phyloP scores from a whole-genome alignment of 2,888 invertebrate species.

The Lepidonotus clava region DNA sequence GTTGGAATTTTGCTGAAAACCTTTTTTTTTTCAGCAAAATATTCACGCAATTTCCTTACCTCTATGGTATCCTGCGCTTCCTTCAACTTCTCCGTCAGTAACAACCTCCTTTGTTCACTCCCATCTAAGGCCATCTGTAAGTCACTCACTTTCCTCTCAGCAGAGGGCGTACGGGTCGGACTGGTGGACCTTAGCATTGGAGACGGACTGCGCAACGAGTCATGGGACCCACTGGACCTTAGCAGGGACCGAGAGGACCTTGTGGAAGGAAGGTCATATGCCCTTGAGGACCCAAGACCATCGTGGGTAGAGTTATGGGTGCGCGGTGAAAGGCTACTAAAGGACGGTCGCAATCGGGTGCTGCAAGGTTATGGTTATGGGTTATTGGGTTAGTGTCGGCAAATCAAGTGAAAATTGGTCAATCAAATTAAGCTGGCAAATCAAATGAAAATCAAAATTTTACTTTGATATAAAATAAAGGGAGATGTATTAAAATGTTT shows the following conservation, averaged over 20 bases:
- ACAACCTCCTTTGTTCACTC: slow-evolving; percentile 74
- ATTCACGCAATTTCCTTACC: no score
- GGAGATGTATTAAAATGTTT: no score
- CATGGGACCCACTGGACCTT: background rate
- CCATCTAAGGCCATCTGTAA: slow-evolving; percentile 69
- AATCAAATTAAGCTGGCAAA: no score
- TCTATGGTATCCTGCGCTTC: slow-evolving; percentile 77
- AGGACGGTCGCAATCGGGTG: slow-evolving; percentile 7
- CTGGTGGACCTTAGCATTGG: background rate
- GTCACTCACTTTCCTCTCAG: slow-evolving; percentile 28
- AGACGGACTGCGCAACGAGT: slow-evolving; percentile 32
- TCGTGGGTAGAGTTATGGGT: background rate
- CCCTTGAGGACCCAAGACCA: background rate
- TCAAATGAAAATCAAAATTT: no score
- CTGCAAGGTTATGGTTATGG: slow-evolving; percentile 6
- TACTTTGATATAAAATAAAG: no score
- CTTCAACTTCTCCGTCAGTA: slow-evolving; percentile 74
- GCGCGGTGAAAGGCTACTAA: slow-evolving; percentile 35
- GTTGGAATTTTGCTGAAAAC: no score
- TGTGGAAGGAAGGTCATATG: background rate
- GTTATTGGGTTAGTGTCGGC: background rate
- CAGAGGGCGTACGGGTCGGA: slow-evolving; percentile 29
- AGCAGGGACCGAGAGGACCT: slow-evolving; percentile 20
- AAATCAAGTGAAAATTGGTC: no score
- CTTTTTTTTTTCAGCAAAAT: no score